Evolutionary conservation across 2,888 invertebrate genomes (phyloP).

Genomic region (Drosophila percnosoma): DNA sequence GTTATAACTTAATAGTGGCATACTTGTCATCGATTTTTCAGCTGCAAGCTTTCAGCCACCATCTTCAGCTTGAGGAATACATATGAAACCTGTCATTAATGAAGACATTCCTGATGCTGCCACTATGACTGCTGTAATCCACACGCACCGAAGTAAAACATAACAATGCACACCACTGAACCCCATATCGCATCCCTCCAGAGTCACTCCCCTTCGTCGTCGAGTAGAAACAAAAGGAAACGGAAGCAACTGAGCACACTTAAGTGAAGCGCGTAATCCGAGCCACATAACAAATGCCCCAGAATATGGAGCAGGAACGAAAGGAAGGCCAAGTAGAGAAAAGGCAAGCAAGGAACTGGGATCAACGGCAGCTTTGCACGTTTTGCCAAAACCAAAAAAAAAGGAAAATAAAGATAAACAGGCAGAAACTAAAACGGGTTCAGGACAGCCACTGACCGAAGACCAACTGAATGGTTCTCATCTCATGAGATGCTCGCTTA

Average conservation of each 20-base stretch:
- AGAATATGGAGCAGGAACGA: conserved; percentile 7
- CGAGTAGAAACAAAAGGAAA: conserved; percentile 56
- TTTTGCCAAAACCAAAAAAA: conserved; percentile 65
- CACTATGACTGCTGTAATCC: conserved; percentile 48
- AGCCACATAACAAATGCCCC: conserved; percentile 77
- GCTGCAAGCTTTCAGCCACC: not conserved
- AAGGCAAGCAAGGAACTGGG: conserved; percentile 64
- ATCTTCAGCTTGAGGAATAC: conserved; percentile 20
- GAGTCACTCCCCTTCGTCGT: not conserved
- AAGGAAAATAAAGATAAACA: not conserved
- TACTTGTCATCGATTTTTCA: conserved; percentile 7
- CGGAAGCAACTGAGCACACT: conserved; percentile 76
- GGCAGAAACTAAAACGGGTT: conserved; percentile 7
- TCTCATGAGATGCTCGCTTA: conserved; percentile 54
- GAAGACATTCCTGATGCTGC: conserved; percentile 63
- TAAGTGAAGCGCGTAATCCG: conserved; percentile 82
- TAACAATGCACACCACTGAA: conserved; percentile 43
- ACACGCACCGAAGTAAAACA: conserved; percentile 48
- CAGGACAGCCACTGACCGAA: conserved; percentile 36
- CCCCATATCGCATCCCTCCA: conserved; percentile 20
- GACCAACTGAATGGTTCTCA: conserved; percentile 39
- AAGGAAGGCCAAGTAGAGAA: conserved; percentile 14
- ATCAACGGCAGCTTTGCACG: conserved; percentile 79
- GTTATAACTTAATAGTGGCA: not conserved
- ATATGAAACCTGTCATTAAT: conserved; percentile 68